phyloP scores from a whole-genome alignment of 2,797 vertebrate species.

The Aplochiton taeniatus region DNA sequence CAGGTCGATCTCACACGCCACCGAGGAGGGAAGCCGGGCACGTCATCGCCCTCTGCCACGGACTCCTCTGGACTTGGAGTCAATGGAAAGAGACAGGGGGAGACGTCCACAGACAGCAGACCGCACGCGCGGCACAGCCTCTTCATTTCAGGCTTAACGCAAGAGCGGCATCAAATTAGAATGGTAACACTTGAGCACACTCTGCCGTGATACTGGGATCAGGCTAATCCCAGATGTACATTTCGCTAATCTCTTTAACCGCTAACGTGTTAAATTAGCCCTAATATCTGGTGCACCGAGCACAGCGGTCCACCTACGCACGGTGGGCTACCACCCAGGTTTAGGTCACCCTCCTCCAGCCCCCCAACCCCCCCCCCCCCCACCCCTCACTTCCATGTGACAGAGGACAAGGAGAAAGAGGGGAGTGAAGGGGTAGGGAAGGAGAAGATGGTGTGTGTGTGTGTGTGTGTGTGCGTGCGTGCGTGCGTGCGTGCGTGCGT shows the following conservation, averaged over 20 bases:
- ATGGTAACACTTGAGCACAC: slow-evolving; percentile 62
- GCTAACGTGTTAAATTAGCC: slow-evolving; percentile 77
- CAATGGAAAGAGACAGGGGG: slow-evolving; percentile 72
- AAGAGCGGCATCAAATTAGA: slow-evolving; percentile 30
- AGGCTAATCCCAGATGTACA: slow-evolving; percentile 74
- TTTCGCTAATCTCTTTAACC: slow-evolving; percentile 75
- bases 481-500: no score
- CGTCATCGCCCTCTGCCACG: slow-evolving; percentile 57
- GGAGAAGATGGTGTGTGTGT: slow-evolving; percentile 30
- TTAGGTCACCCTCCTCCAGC: slow-evolving; percentile 68
- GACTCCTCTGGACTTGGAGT: slow-evolving; percentile 67
- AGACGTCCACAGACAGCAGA: slow-evolving; percentile 32
- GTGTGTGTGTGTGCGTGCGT: no score
- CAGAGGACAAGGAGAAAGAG: slow-evolving; percentile 30
- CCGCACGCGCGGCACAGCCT: slow-evolving; percentile 21
- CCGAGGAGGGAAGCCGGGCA: no score
- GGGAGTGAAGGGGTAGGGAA: slow-evolving; percentile 41
- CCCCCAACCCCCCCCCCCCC: slow-evolving; percentile 12
- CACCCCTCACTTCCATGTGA: slow-evolving; percentile 34
- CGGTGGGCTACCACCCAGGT: slow-evolving; percentile 67
- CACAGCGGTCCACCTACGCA: slow-evolving; percentile 63
- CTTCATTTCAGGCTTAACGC: slow-evolving; percentile 62
- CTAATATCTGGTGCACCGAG: slow-evolving; percentile 68
- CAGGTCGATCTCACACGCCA: no score
- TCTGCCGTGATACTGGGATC: slow-evolving; percentile 56